Conservation (phyloP, 2,113 vertebrate species). For the Lucifuga dentata region DNA sequence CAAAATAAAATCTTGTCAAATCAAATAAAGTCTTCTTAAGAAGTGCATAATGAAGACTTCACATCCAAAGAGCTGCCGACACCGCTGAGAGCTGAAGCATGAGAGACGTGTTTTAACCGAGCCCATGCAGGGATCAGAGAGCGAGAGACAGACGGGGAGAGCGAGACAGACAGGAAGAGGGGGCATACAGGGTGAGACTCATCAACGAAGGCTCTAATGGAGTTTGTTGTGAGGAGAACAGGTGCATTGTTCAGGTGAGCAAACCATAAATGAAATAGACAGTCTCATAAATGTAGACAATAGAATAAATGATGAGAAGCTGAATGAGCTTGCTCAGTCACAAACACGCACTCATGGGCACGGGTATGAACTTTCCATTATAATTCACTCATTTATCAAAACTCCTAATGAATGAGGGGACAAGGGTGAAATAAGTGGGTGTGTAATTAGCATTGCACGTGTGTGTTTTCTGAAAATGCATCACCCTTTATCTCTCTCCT, state of each 20-base stretch:
- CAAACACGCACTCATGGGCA: slow-evolving; percentile 31
- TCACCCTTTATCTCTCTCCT: slow-evolving; percentile 28
- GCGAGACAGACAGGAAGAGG: background rate
- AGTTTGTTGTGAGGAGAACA: slow-evolving; percentile 24
- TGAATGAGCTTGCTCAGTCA: slow-evolving; percentile 44
- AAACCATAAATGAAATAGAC: slow-evolving; percentile 36
- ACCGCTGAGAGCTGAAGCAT: slow-evolving; percentile 32
- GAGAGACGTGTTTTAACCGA: slow-evolving; percentile 74
- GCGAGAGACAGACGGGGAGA: slow-evolving; percentile 9
- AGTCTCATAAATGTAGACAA: slow-evolving; percentile 26
- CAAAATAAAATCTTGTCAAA: slow-evolving; percentile 80
- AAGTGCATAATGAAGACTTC: slow-evolving; percentile 72
- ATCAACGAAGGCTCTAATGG: background rate
- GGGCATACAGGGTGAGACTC: background rate
- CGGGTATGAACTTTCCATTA: slow-evolving; percentile 41
- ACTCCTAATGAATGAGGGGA: slow-evolving; percentile 58
- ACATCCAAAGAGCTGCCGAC: slow-evolving; percentile 55
- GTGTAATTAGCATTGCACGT: slow-evolving; percentile 56
- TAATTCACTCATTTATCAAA: slow-evolving; percentile 66
- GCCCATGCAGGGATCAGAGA: slow-evolving; percentile 65
- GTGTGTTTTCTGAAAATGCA: slow-evolving; percentile 52
- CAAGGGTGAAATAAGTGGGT: slow-evolving; percentile 54
- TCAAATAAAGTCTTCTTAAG: slow-evolving; percentile 75
- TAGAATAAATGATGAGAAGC: slow-evolving; percentile 46
- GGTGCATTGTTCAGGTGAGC: slow-evolving; percentile 52